A percentile compares a stretch with the other conserved stretches of the same genome.
Conservation (phyloP, 2,113 vertebrate genomes). For the Sinosuthora webbiana region DNA sequence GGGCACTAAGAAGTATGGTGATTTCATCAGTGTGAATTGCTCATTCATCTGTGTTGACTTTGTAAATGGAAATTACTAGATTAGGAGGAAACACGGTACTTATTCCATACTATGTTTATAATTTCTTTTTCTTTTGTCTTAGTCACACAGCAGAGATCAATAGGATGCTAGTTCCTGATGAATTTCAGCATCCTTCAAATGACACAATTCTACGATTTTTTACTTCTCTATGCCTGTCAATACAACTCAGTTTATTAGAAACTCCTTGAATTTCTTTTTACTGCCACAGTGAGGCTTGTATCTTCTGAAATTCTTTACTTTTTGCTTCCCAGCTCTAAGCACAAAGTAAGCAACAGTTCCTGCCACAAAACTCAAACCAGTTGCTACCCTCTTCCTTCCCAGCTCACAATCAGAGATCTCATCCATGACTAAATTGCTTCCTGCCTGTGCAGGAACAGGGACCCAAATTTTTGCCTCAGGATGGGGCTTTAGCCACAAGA, state of each 20-base stretch:
- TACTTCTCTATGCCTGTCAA: not conserved
- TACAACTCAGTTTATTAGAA: not conserved
- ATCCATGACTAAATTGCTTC: not conserved
- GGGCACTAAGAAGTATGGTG: not conserved
- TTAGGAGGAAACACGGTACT: not conserved
- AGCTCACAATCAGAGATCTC: not conserved
- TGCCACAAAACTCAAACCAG: not conserved
- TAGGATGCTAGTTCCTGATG: not conserved
- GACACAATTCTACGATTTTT: not conserved
- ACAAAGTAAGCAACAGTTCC: not conserved
- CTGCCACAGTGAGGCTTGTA: not conserved
- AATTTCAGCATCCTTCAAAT: not conserved
- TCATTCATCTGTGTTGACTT: slow-evolving; percentile 27
- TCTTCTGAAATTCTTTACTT: not conserved
- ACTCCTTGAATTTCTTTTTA: not conserved
- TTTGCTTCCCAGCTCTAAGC: not conserved
- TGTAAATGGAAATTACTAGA: not conserved
- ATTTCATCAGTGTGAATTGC: not conserved
- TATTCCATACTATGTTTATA: not conserved
- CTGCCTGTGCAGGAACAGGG: not conserved
- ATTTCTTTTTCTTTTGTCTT: not conserved
- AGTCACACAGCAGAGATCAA: not conserved
- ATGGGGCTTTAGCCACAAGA: not conserved
- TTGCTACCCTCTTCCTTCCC: not conserved
- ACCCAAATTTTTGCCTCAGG: not conserved